Conservation (phyloP, 2,797 vertebrate species). For the Paedocypris micromegethes region DNA sequence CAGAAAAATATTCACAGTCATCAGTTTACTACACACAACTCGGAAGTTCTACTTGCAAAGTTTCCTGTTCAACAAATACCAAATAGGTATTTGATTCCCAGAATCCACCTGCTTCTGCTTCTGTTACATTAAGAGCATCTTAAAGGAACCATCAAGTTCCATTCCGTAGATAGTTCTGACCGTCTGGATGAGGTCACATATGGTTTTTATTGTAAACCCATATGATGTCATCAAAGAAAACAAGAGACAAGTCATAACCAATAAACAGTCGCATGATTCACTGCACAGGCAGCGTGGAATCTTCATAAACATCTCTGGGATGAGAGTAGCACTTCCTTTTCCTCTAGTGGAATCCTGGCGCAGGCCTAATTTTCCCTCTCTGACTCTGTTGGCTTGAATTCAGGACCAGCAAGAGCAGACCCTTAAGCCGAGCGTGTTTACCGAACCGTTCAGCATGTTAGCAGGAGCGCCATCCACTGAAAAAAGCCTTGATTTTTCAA, state of each 20-base stretch:
- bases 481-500: not conserved
- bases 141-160: not conserved
- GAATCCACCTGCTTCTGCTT: not conserved
- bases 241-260: not conserved
- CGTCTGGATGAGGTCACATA: no score
- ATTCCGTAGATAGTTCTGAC: no score
- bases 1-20: not conserved
- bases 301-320: conserved; percentile 21
- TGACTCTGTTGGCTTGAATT: conserved; percentile 13
- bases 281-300: not conserved
- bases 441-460: conserved; percentile 11
- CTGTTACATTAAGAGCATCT: conserved; percentile 46
- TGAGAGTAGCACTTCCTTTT: conserved; percentile 22
- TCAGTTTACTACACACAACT: not conserved
- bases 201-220: conserved; percentile 34
- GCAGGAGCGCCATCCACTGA: not conserved
- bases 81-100: not conserved
- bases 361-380: conserved; percentile 12
- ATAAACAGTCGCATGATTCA: not conserved
- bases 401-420: conserved; percentile 5
- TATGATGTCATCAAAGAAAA: no score
- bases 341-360: conserved; percentile 13
- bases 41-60: no score
- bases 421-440: conserved; percentile 9
- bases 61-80: no score